Percentiles rank a stretch among this genome's conserved stretches.
These are phyloP conservation scores for Apamea anceps DNA, from an alignment of 2,888 invertebrate species.

Conservation along the genomic window DNA sequence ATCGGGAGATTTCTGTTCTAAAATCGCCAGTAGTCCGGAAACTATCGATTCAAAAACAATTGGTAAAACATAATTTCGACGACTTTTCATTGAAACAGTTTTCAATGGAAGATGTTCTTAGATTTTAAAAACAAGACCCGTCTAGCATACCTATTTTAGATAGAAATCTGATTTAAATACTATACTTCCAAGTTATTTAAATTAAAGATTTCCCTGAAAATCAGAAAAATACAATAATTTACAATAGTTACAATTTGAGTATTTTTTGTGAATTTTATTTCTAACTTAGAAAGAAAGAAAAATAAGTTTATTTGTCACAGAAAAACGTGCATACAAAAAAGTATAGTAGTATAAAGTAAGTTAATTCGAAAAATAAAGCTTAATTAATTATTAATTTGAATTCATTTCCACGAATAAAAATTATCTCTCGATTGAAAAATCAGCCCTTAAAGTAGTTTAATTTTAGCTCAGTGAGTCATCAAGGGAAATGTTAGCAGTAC, in stretches of 20 bases:
- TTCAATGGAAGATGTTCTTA: neutral
- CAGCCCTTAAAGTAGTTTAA: neutral
- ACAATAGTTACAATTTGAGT: neutral
- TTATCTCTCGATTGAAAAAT: no score
- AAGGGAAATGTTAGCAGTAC: neutral
- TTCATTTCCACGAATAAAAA: neutral
- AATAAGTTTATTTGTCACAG: no score
- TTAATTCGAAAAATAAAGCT: no score
- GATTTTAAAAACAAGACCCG: neutral
- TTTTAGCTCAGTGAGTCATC: neutral
- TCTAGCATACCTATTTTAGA: neutral
- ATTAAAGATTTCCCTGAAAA: neutral
- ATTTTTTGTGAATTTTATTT: neutral
- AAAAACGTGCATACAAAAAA: no score
- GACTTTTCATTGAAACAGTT: neutral
- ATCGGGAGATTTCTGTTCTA: neutral
- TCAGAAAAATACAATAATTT: neutral
- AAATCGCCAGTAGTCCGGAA: neutral
- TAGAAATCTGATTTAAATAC: neutral
- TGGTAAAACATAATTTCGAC: neutral
- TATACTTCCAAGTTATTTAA: neutral
- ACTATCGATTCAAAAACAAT: neutral
- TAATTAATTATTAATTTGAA: neutral
- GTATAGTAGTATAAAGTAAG: accelerated
- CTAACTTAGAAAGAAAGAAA: no score